Evolutionary conservation across 2,888 invertebrate species (phyloP).

Genomic region (Tineola bisselliella): DNA sequence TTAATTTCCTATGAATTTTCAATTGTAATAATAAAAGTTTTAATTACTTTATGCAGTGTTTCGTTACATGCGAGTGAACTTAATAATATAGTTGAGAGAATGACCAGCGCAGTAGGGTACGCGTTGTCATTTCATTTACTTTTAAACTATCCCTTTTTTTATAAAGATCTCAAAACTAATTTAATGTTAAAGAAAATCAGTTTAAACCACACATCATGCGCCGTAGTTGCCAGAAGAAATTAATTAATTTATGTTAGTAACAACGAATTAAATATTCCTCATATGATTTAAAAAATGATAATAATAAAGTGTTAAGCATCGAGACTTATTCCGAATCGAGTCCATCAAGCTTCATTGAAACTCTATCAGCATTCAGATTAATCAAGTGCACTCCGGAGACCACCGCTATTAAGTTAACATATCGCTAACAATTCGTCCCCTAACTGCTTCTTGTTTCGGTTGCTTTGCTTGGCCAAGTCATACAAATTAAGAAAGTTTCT

Average conservation of each 20-base stretch:
- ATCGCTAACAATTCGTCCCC: slow-evolving; percentile 21
- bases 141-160: neutral
- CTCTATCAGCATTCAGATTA: slow-evolving; percentile 38
- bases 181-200: too few relatives aligned
- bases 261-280: too few relatives aligned
- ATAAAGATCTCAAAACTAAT: too few relatives aligned
- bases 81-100: neutral
- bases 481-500: neutral
- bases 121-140: neutral
- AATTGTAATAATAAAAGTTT: neutral
- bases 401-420: slow-evolving; percentile 43
- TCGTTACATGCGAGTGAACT: neutral
- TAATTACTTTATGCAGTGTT: neutral
- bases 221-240: too few relatives aligned
- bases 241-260: too few relatives aligned
- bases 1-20: neutral
- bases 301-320: too few relatives aligned
- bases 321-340: too few relatives aligned
- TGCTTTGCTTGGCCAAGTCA: neutral
- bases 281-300: too few relatives aligned
- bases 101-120: neutral
- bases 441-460: neutral
- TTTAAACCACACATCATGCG: too few relatives aligned
- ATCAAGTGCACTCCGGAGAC: slow-evolving; percentile 40
- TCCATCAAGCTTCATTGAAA: slow-evolving; percentile 26